These are phyloP conservation scores for Phoxinus dragarum DNA, from an alignment of 2,797 vertebrate genomes.

Conservation along the genomic window DNA sequence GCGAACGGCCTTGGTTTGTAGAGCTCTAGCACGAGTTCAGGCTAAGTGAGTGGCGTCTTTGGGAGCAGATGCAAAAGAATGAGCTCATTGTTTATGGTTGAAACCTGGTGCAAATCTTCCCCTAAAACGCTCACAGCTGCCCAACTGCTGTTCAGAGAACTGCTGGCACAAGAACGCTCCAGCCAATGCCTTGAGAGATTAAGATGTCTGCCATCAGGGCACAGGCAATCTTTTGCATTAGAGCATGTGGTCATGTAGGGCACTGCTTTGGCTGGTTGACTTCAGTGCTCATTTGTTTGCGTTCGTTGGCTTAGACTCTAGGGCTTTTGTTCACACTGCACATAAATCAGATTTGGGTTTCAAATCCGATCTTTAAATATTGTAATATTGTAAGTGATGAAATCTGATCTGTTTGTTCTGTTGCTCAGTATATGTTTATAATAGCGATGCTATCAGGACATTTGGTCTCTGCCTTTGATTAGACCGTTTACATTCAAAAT, in stretches of 20 bases:
- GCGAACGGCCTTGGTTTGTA: background rate
- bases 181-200: constrained; percentile 31
- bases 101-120: constrained; percentile 78
- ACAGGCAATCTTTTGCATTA: constrained; percentile 18
- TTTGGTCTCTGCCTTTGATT: background rate
- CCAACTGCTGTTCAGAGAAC: constrained; percentile 45
- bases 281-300: constrained; percentile 15
- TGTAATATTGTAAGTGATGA: background rate
- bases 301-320: background rate
- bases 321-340: constrained; percentile 27
- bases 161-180: constrained; percentile 16
- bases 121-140: constrained; percentile 79
- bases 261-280: constrained; percentile 19
- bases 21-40: constrained; percentile 7
- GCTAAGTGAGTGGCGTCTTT: constrained; percentile 72
- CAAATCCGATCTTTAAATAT: background rate
- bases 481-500: background rate
- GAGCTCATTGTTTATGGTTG: constrained; percentile 81
- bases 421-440: background rate
- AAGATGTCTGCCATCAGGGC: constrained; percentile 13
- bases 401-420: constrained; percentile 21
- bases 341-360: constrained; percentile 28
- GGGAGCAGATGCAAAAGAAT: constrained; percentile 80
- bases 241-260: constrained; percentile 32
- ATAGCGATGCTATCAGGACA: background rate